Evolutionary conservation across 2,888 invertebrate species (phyloP).

Genomic region (Brachynemurus nebulosus): DNA sequence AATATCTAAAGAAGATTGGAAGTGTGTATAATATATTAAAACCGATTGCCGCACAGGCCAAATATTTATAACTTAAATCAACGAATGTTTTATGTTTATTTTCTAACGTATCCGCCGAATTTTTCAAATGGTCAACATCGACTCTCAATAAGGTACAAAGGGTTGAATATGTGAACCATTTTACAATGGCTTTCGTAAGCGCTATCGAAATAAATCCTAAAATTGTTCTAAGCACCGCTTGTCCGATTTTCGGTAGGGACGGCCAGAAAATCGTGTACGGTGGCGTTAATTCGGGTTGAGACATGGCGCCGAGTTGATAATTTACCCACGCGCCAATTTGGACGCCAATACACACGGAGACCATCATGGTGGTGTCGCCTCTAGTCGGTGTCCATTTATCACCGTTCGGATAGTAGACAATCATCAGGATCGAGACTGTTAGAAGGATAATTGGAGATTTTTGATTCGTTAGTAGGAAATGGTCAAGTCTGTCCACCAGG

Average conservation of each 20-base stretch:
- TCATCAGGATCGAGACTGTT: slow-evolving; percentile 47
- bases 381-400: slow-evolving; percentile 86
- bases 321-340: slow-evolving; percentile 72
- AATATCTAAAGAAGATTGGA: slow-evolving; percentile 60
- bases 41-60: slow-evolving; percentile 67
- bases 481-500: slow-evolving; percentile 57
- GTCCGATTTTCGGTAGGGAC: slow-evolving; percentile 54
- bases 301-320: slow-evolving; percentile 62
- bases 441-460: slow-evolving; percentile 51
- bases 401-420: slow-evolving; percentile 67
- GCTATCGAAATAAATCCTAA: slow-evolving; percentile 65
- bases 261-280: slow-evolving; percentile 73
- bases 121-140: slow-evolving; percentile 49
- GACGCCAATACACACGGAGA: slow-evolving; percentile 69
- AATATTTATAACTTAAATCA: slow-evolving; percentile 71
- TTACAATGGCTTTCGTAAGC: slow-evolving; percentile 50
- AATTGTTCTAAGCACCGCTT: slow-evolving; percentile 50
- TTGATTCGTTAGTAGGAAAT: slow-evolving; percentile 49
- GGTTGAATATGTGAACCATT: slow-evolving; percentile 52
- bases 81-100: slow-evolving; percentile 61
- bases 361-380: slow-evolving; percentile 79
- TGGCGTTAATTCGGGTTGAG: slow-evolving; percentile 36
- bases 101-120: slow-evolving; percentile 47
- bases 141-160: slow-evolving; percentile 55
- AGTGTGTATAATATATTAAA: slow-evolving; percentile 62